These are phyloP conservation scores for Psilopsiagon aurifrons DNA, from an alignment of 2,113 vertebrate species.

Conservation along the genomic window DNA sequence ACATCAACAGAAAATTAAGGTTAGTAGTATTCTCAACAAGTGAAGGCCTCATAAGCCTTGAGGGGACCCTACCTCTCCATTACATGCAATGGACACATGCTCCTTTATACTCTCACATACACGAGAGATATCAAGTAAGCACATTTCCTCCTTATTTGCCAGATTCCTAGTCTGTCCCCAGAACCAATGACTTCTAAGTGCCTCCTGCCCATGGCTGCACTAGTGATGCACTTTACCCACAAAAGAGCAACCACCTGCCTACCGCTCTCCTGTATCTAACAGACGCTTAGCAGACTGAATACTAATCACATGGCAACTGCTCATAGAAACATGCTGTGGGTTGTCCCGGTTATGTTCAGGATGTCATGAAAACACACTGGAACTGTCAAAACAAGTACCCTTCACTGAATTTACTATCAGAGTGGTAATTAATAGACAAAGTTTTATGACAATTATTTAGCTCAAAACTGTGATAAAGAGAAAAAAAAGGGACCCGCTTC, in stretches of 20 bases:
- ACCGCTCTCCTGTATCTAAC: fast-evolving
- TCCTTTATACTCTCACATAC: neutral
- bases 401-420: neutral
- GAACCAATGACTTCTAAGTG: neutral
- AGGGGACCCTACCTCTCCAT: neutral
- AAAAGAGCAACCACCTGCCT: neutral
- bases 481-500: neutral
- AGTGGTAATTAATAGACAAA: neutral
- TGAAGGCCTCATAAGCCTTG: neutral
- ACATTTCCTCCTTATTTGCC: neutral
- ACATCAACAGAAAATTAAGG: neutral
- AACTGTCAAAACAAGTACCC: neutral
- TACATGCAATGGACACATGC: fast-evolving
- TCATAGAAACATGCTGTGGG: fast-evolving
- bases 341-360: neutral
- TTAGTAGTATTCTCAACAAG: neutral
- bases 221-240: neutral
- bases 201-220: neutral
- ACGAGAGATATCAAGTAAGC: neutral
- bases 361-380: neutral
- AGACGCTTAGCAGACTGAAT: neutral
- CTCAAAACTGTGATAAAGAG: neutral
- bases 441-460: neutral
- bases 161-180: neutral
- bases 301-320: fast-evolving